phyloP scores from a whole-genome alignment of 2,113 vertebrate species.

The Microcebus tavaratra region DNA sequence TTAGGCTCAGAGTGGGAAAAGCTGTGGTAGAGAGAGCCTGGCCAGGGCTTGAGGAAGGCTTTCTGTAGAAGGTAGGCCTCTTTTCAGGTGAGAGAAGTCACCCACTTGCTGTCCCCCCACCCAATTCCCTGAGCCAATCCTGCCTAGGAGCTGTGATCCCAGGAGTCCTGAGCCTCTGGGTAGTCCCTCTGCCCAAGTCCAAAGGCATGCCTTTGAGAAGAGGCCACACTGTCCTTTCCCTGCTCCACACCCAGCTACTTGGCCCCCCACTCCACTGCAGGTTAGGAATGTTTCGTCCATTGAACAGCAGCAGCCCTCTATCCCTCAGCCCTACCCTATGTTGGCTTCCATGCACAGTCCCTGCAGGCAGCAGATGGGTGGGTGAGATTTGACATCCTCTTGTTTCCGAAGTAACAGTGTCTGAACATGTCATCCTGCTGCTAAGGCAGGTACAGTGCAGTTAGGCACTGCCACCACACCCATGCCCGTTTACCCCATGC shows the following conservation, averaged over 20 bases:
- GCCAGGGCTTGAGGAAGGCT: not conserved
- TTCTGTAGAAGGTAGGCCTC: not conserved
- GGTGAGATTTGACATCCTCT: not conserved
- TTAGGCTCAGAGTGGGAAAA: not conserved
- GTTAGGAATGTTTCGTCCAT: not conserved
- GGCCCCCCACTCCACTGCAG: not conserved
- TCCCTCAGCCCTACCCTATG: fast-evolving
- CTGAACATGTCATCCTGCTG: not conserved
- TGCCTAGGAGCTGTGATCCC: not conserved
- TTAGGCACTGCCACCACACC: not conserved
- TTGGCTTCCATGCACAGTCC: not conserved
- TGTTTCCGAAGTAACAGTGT: not conserved
- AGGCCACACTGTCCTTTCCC: not conserved
- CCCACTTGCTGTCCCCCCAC: not conserved
- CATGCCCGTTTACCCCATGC: not conserved
- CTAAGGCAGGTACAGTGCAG: not conserved
- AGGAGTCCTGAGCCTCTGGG: not conserved
- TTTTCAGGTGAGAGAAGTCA: not conserved
- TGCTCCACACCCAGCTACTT: not conserved
- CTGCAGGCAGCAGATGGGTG: not conserved
- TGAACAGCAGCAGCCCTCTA: not conserved
- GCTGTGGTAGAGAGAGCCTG: not conserved
- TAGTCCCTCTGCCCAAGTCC: not conserved
- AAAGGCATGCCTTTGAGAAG: not conserved
- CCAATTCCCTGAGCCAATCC: not conserved